Base-by-base conservation (phyloP, 2,888 invertebrate species). In the Elysia crispata region DNA sequence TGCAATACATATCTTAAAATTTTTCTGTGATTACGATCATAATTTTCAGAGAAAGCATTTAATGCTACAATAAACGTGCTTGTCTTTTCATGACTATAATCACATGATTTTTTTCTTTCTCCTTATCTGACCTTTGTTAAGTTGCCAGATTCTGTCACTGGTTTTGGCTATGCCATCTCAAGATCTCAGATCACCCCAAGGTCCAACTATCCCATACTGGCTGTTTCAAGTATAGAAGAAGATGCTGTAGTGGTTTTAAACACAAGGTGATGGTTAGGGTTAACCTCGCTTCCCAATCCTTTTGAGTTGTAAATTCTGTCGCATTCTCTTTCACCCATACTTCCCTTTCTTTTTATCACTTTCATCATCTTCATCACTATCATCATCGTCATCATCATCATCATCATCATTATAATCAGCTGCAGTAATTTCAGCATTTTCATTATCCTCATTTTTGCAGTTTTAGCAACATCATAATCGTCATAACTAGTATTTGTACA, bases 191-290 rank as follows among this genome's bases (percentile, higher is more conserved):
- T 13, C 60, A 60, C 15, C 41, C 41, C 41, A 6, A 11, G 41
- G 5, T 41, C 41, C 41, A 64, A 76, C 11, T 77, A 80, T 41
- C 82, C 82, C 49, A 73, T 82, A 15, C 77, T 82, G 28, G 76
- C 74, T 23, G 76, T 80, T 23, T 67, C 76, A 41, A 73, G 73
- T 31, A 64, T 73, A 31, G 67, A 41, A 20, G 72, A 60, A 33
- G 75, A 77, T 49, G 25, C 57, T n/a, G 50, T 77, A n/a, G 49
- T 23, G 28, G n/a, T 82, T n/a, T 72, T 80, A 25, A 74, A 67
- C 33, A 64, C 54, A 60, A 79, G 79, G 79, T 79, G 74, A 18
- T 13, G 1, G 25, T 3, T 50, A 41, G 41, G 11, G 41, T 41
- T 6, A 41, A 41, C 41, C 66, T 66, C 66, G 8, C 30, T 28